phyloP scores from a whole-genome alignment of 2,888 invertebrate genomes.

The Odontocerum albicorne region DNA sequence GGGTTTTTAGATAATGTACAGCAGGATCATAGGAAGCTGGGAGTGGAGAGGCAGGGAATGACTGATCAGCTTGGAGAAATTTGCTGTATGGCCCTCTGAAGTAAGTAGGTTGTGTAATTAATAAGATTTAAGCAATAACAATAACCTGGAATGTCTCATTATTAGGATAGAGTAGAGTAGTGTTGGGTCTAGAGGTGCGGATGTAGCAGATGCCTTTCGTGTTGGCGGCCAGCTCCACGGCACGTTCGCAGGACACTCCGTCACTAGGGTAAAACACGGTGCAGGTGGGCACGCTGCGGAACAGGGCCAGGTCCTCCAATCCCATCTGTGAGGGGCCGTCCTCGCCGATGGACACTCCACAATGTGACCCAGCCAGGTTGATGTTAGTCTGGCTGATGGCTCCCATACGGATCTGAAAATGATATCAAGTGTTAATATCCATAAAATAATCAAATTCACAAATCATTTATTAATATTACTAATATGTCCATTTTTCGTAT shows the following conservation, averaged over 20 bases:
- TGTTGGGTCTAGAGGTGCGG: conserved; percentile 91
- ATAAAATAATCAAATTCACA: too few relatives aligned
- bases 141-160: conserved; percentile 75
- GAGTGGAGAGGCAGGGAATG: too few relatives aligned
- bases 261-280: conserved; percentile 84
- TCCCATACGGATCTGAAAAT: conserved; percentile 91
- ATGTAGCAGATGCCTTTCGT: conserved; percentile 94
- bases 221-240: conserved; percentile 95
- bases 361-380: conserved; percentile 96
- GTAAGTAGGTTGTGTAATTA: too few relatives aligned
- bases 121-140: not conserved
- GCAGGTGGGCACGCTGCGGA: conserved; percentile 85
- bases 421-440: too few relatives aligned
- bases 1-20: too few relatives aligned
- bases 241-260: conserved; percentile 92
- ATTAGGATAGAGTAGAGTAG: conserved; percentile 82
- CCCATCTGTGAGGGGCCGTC: conserved; percentile 99
- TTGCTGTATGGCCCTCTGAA: too few relatives aligned
- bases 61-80: too few relatives aligned
- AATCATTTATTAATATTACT: too few relatives aligned
- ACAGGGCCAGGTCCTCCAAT: conserved; percentile 96
- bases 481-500: too few relatives aligned
- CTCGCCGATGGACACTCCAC: conserved; percentile 97
- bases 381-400: conserved; percentile 98
- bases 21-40: too few relatives aligned